Percentiles rank a stretch among this genome's conserved stretches.
phyloP scores from a whole-genome alignment of 1,140 invertebrate species.

The Pentalonia nigronervosa region DNA sequence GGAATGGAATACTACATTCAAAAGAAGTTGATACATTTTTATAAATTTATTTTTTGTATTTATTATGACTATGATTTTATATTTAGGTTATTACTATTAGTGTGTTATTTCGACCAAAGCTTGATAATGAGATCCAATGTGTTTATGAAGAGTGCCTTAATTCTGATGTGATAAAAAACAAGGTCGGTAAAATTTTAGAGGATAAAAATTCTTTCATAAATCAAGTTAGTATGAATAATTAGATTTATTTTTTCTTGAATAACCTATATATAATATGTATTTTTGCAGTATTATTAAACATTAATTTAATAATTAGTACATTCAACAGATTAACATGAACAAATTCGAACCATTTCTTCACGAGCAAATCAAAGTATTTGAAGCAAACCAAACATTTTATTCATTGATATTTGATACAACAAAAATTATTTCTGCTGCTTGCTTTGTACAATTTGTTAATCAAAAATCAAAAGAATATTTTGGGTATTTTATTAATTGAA shows the following conservation, averaged over 20 bases:
- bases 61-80: neutral
- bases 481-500: slow-evolving; percentile 12
- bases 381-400: slow-evolving; percentile 1
- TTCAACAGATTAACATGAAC: neutral
- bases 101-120: neutral
- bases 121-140: neutral
- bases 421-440: slow-evolving; percentile 1
- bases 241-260: neutral
- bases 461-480: slow-evolving; percentile 34
- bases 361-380: neutral
- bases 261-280: neutral
- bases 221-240: neutral
- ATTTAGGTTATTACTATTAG: neutral
- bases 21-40: slow-evolving; percentile 19
- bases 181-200: neutral
- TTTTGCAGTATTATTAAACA: neutral
- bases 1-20: slow-evolving; percentile 22
- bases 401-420: neutral
- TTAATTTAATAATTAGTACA: neutral
- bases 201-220: slow-evolving; percentile 8
- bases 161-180: neutral
- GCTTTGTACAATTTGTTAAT: slow-evolving; percentile 14
- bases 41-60: neutral
- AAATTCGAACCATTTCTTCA: neutral
- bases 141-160: neutral